Evolutionary conservation across 1,140 invertebrate species (phyloP).

Genomic region (Cyrtorhinus lividipennis): DNA sequence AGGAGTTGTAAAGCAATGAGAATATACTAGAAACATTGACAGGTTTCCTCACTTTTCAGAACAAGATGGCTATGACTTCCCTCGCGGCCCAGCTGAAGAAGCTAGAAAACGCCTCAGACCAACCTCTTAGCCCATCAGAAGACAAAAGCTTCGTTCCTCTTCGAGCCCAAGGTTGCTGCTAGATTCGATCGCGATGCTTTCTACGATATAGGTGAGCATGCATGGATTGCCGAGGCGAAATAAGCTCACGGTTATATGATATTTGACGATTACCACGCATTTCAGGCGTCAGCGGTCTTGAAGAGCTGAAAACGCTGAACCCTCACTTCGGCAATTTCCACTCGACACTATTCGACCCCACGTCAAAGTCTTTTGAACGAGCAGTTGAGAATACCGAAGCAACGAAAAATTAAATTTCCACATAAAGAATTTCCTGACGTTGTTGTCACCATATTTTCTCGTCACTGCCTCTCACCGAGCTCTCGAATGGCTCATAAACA

Average conservation of each 20-base stretch:
- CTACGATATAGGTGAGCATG: constrained; percentile 62
- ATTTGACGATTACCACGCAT: no score
- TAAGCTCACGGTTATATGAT: no score
- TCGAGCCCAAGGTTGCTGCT: constrained; percentile 77
- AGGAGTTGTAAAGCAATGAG: no score
- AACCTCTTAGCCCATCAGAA: constrained; percentile 49
- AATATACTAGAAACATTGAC: no score
- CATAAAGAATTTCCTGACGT: constrained; percentile 65
- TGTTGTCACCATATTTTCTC: constrained; percentile 75
- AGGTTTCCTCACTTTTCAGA: no score
- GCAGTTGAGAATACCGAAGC: constrained; percentile 54
- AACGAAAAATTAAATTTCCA: constrained; percentile 60
- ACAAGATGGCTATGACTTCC: constrained; percentile 43
- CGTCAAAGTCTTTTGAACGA: constrained; percentile 61
- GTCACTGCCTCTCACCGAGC: constrained; percentile 72
- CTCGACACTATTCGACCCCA: constrained; percentile 55
- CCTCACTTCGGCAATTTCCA: constrained; percentile 55
- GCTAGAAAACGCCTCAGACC: constrained; percentile 62
- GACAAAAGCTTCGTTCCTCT: constrained; percentile 66
- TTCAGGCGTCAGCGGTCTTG: constrained; percentile 59
- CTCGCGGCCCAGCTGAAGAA: constrained; percentile 69
- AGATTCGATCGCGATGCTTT: constrained; percentile 65
- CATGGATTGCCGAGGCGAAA: not conserved
- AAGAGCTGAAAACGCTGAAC: constrained; percentile 62
- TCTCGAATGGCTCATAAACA: constrained; percentile 80